Evolutionary conservation across 2,113 vertebrate genomes (phyloP), one percentile per base, ranked within the genome.

Genomic region (Anguilla japonica): DNA sequence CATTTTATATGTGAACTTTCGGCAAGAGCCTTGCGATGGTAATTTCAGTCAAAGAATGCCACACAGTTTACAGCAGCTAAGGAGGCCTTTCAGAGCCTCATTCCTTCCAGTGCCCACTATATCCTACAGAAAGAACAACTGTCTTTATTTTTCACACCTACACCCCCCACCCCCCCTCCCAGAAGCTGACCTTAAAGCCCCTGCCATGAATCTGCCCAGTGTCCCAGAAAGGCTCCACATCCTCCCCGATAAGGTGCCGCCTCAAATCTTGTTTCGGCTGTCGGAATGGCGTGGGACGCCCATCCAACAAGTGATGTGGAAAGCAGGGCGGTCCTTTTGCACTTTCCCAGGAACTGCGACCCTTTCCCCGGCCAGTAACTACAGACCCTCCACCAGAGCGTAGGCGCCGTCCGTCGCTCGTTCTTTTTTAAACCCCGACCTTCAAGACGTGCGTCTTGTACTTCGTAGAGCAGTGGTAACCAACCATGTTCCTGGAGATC

Each of bases 121-220:
- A 87, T 91, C 88, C 87, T 92, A 83, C 90, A 88, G 90, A 90
- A 87, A 26, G 60, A 67, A 92, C 83, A 87, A 93, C 94, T 90
- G 60, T 84, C 88, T 88, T 90, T 85, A 41, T 90, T 88, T 91
- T 91, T 89, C 87, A 93, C 93, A 94, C 94, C 94, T 93, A 94
- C 93, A 56, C 87, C 86, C 88, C 88, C 22, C 67, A 90, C 90
- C 83, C 86, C 80, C 78, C 78, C 34, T 34, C 34, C 78, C 57
- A 60, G 60, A 46, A 50, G 40, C 57, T 90, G 92, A 94, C 93
- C 95, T 93, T 92, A 86, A 90, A 91, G 67, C 43, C 67, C 34
- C 29, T 29, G 50, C 85, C 53, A 79, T 46, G 67, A 79, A 41
- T 41, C 71, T 46, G 85, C 79, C 53, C 60, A 63, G 85, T 81